Evolutionary conservation across 92 coral and sea anemone species (phyloP).

Genomic region (Porites cylindrica): DNA sequence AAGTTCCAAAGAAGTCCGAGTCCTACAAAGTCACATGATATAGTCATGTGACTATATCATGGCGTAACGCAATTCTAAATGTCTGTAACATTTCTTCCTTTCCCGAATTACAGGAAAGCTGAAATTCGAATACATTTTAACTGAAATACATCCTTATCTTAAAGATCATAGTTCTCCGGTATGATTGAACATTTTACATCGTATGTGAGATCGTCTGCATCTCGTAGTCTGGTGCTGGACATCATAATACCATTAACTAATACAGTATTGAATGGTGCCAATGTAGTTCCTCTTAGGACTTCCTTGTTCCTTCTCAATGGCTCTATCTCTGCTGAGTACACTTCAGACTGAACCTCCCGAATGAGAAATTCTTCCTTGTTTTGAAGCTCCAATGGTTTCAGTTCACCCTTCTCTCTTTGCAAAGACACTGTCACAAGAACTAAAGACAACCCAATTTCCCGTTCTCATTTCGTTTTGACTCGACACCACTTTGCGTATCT

Average conservation of each 20-base stretch:
- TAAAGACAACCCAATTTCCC: slow-evolving; percentile 16
- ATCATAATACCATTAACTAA: slow-evolving; percentile 58
- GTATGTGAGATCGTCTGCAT: slow-evolving; percentile 42
- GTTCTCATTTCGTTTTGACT: slow-evolving; percentile 41
- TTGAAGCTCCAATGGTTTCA: slow-evolving; percentile 51
- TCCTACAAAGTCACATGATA: no score
- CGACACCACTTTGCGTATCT: slow-evolving; percentile 74
- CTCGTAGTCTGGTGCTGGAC: slow-evolving; percentile 56
- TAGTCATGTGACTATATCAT: no score
- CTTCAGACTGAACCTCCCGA: slow-evolving; percentile 55
- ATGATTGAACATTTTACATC: slow-evolving; percentile 64
- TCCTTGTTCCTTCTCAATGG: slow-evolving; percentile 27
- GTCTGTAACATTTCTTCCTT: no score
- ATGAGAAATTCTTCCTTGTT: slow-evolving; percentile 53
- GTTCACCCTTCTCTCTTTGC: slow-evolving; percentile 38
- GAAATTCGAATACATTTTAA: background rate
- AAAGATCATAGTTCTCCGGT: no score
- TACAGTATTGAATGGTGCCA: slow-evolving; percentile 37
- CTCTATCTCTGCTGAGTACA: slow-evolving; percentile 58
- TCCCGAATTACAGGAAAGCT: no score
- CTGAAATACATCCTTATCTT: no score
- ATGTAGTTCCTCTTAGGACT: no score
- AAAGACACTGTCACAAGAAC: slow-evolving; percentile 72
- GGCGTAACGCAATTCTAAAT: no score
- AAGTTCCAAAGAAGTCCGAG: no score